Conservation (phyloP, 2,797 vertebrate species). For the Eupleurogrammus muticus region DNA sequence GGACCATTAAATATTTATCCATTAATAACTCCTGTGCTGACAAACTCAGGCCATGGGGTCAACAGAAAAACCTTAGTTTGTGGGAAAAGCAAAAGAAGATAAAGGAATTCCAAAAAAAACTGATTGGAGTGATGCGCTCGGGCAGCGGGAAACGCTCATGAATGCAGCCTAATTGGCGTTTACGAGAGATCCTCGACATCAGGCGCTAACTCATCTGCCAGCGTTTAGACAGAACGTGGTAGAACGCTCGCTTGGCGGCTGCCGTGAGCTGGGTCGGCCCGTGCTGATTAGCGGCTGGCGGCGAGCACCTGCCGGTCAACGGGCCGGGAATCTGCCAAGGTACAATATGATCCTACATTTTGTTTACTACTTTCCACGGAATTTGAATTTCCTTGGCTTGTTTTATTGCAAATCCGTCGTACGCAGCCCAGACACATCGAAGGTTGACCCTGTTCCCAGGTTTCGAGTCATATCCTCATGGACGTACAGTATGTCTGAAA, state of each 20-base stretch:
- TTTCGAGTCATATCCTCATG: background rate
- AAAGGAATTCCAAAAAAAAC: background rate
- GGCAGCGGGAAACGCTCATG: slow-evolving; percentile 45
- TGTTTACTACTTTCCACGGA: slow-evolving; percentile 32
- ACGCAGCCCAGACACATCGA: too few species aligned
- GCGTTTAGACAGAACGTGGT: slow-evolving; percentile 42
- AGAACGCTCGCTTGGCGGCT: slow-evolving; percentile 39
- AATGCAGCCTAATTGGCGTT: slow-evolving; percentile 25
- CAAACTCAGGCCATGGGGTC: slow-evolving; percentile 1
- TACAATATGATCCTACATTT: slow-evolving; percentile 23
- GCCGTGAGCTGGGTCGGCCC: slow-evolving; percentile 18
- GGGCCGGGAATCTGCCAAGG: slow-evolving; percentile 30
- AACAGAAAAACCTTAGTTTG: slow-evolving; percentile 20
- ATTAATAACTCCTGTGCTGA: slow-evolving; percentile 24
- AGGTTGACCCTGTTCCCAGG: too few species aligned
- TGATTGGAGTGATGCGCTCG: slow-evolving; percentile 14
- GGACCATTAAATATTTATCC: background rate
- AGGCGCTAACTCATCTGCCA: slow-evolving; percentile 57
- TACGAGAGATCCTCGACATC: slow-evolving; percentile 17
- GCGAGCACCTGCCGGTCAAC: slow-evolving; percentile 31
- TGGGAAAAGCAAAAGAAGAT: slow-evolving; percentile 26
- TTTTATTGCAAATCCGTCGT: too few species aligned
- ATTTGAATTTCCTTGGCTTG: background rate
- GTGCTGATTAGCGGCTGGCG: slow-evolving; percentile 41
- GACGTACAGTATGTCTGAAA: background rate